Conservation (phyloP, 2,113 vertebrate genomes). For the Apistogramma diplotaenia region DNA sequence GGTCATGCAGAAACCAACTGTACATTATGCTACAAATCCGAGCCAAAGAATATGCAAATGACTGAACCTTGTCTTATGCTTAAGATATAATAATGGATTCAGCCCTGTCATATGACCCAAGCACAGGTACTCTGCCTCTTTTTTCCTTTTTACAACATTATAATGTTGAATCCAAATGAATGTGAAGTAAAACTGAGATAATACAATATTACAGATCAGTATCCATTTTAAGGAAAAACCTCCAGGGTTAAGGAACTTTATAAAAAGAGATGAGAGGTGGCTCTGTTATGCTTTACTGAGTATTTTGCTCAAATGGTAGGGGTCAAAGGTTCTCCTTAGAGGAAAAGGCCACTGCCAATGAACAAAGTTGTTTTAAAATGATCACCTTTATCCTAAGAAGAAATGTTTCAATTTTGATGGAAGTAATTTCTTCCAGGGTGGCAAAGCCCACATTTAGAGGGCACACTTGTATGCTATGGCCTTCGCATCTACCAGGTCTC, state of each 20-base stretch:
- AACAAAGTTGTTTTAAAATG: not conserved
- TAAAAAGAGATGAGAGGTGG: not conserved
- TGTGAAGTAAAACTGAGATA: not conserved
- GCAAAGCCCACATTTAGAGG: not conserved
- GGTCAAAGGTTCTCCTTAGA: not conserved
- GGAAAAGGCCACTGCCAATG: not conserved
- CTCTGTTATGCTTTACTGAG: not conserved
- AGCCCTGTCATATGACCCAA: not conserved
- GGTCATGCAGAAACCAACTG: not conserved
- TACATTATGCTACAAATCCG: not conserved
- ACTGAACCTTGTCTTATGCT: not conserved
- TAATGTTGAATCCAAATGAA: not conserved
- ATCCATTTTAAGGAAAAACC: not conserved
- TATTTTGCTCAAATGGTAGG: not conserved
- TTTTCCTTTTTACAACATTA: not conserved
- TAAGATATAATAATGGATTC: not conserved
- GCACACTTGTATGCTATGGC: not conserved
- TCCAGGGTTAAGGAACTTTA: not conserved
- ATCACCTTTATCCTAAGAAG: not conserved
- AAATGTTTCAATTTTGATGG: not conserved
- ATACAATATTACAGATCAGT: not conserved
- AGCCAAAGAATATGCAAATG: not conserved
- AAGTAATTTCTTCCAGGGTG: not conserved
- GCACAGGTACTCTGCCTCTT: not conserved
- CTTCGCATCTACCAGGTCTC: not conserved